Percentiles rank a stretch among this genome's conserved stretches.
Conservation (phyloP, 2,888 invertebrate species). For the Dolichomitus sp. region DNA sequence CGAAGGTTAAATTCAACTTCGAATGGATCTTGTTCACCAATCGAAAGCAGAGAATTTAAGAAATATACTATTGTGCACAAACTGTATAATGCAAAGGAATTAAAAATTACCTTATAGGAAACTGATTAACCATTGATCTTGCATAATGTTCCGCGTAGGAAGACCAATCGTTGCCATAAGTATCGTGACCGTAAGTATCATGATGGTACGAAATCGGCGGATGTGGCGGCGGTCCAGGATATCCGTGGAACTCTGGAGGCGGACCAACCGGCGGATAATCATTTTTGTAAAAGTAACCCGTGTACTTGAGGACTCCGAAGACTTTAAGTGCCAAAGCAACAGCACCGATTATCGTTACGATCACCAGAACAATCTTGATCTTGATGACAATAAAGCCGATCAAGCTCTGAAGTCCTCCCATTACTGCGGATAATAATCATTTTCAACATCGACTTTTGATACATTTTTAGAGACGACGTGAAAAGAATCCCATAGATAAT, state of each 20-base stretch:
- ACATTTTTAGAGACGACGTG: slow-evolving; percentile 6
- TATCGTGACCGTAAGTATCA: slow-evolving; percentile 62
- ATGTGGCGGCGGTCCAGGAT: slow-evolving; percentile 46
- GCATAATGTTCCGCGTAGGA: slow-evolving; percentile 42
- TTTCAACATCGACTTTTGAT: neutral
- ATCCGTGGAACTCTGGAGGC: slow-evolving; percentile 49
- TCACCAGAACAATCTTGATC: slow-evolving; percentile 76
- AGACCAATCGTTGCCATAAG: slow-evolving; percentile 66
- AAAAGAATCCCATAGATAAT: neutral
- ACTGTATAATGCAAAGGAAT: neutral
- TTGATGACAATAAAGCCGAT: slow-evolving; percentile 75
- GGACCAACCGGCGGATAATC: slow-evolving; percentile 53
- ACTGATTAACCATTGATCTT: slow-evolving; percentile 47
- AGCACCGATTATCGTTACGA: slow-evolving; percentile 73
- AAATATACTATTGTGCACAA: slow-evolving; percentile 25
- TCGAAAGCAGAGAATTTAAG: neutral
- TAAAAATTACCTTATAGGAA: slow-evolving; percentile 30
- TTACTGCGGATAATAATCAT: slow-evolving; percentile 71
- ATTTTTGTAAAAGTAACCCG: slow-evolving; percentile 63
- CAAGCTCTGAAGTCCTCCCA: slow-evolving; percentile 77
- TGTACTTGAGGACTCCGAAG: slow-evolving; percentile 61
- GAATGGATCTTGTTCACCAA: neutral
- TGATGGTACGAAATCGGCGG: slow-evolving; percentile 44
- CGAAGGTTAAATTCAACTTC: neutral
- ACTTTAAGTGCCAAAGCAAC: slow-evolving; percentile 74